Percentiles rank a stretch among this genome's conserved stretches.
Evolutionary conservation across 2,113 vertebrate genomes (phyloP).

Genomic region (Pogona vitticeps): DNA sequence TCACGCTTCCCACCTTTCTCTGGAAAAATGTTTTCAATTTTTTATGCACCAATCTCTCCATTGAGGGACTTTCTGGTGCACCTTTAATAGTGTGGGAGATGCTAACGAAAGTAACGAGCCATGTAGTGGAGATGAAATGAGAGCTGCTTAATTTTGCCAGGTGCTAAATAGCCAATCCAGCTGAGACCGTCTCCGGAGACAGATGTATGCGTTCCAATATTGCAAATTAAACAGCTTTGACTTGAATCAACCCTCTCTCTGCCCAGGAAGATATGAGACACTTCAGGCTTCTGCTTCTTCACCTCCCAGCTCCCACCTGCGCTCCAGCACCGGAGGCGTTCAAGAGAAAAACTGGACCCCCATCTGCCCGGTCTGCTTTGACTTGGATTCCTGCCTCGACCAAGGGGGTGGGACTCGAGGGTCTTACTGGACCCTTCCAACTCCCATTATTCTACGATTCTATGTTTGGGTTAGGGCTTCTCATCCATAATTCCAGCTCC

Average conservation of each 20-base stretch:
- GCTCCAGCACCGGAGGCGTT: too few species aligned
- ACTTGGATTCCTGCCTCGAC: neutral
- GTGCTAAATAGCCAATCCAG: neutral
- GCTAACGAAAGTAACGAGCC: fast-evolving
- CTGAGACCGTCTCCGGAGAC: neutral
- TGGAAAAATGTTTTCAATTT: fast-evolving
- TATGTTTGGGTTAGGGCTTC: too few species aligned
- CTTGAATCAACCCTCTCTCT: neutral
- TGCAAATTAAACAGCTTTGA: neutral
- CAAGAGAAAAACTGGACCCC: neutral
- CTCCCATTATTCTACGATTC: neutral
- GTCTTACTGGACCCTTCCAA: neutral
- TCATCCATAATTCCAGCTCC: too few species aligned
- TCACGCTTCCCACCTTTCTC: neutral
- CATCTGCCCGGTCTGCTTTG: neutral
- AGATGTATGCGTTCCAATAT: too few species aligned
- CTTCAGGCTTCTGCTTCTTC: neutral
- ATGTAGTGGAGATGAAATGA: neutral
- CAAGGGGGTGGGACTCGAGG: neutral
- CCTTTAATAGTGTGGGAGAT: neutral
- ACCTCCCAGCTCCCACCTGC: too few species aligned
- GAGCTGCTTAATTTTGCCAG: neutral
- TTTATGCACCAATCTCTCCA: neutral
- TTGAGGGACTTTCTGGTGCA: neutral
- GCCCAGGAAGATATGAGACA: neutral